phyloP scores from a whole-genome alignment of 2,797 vertebrate species.

The Odontamblyopus rebecca region DNA sequence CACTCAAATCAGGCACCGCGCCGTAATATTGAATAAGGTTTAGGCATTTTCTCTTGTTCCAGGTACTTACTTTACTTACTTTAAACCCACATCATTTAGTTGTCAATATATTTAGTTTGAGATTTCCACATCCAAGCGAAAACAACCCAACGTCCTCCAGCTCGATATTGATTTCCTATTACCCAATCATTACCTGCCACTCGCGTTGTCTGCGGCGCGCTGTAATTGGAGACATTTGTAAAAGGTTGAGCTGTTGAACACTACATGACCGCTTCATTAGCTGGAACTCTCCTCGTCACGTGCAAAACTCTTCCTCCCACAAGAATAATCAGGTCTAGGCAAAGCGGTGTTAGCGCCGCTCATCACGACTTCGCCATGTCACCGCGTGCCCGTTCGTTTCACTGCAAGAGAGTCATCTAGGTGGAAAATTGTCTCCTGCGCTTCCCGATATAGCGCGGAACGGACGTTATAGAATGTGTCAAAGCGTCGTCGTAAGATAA shows the following conservation, averaged over 20 bases:
- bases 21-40: not conserved
- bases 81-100: not conserved
- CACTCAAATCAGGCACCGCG: no score
- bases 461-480: conserved; percentile 20
- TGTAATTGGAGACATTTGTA: conserved; percentile 3
- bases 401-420: conserved; percentile 7
- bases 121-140: not conserved
- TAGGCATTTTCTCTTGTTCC: not conserved
- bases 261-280: not conserved
- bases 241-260: not conserved
- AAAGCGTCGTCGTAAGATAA: conserved; percentile 4
- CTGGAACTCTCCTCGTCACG: conserved; percentile 20
- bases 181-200: not conserved
- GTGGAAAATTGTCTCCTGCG: conserved; percentile 2
- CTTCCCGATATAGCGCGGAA: conserved; percentile 2
- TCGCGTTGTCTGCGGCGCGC: not conserved
- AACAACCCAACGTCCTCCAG: not conserved
- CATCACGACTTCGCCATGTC: conserved; percentile 37
- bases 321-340: conserved; percentile 26
- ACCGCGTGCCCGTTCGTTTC: conserved; percentile 10
- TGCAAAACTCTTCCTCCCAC: conserved; percentile 21
- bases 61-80: not conserved
- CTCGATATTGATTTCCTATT: conserved; percentile 1
- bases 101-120: not conserved
- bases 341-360: conserved; percentile 37